Evolutionary conservation across 2,888 invertebrate species (phyloP), one percentile per base, ranked within the genome.

Genomic region (Heliothis peltigera): DNA sequence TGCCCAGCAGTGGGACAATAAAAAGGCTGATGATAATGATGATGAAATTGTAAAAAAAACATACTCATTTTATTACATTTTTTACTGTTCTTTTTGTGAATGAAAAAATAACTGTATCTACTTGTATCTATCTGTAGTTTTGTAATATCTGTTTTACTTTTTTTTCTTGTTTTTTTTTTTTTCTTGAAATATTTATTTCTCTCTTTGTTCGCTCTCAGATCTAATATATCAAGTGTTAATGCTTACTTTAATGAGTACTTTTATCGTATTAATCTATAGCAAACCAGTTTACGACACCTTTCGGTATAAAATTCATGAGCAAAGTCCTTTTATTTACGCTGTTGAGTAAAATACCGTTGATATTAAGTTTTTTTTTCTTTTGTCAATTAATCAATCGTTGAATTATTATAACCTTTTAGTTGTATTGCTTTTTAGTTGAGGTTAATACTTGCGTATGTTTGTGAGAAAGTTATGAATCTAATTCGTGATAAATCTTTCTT

Each of bases 181-280:
- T 48, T 57, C 44, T 56, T 64, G 73, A 64, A 68, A 77, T 65
- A 74, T 77, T 77, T 70, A 77, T 77, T 70, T 63, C 21, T 60
- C 44, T 42, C 70, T 71, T 77, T 76, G 66, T 76, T 61, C 58
- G 44, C 43, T 60, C 32, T 35, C 21, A 73, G 60, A 74, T 76
- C 60, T 76, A 72, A 68, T 71, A 74, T 77, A 76, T 76, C 78
- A 77, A 71, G 68, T 55, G 19, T 44, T 63, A 74, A 74, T 77
- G 55, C 43, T 60, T 64, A 21, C 21, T 58, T 76, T 76, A 76
- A 70, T 75, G 77, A 63, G 52, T 63, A 56, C 3, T 56, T 66
- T 75, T 78, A 77, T 78, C 77, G 68, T 51, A 65, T 71, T 77
- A 75, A 77, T 77, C 75, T 78, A 74, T 47, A 4, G 10, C 15